Conservation (phyloP, 1,140 invertebrate genomes). For the Theocolax elegans region DNA sequence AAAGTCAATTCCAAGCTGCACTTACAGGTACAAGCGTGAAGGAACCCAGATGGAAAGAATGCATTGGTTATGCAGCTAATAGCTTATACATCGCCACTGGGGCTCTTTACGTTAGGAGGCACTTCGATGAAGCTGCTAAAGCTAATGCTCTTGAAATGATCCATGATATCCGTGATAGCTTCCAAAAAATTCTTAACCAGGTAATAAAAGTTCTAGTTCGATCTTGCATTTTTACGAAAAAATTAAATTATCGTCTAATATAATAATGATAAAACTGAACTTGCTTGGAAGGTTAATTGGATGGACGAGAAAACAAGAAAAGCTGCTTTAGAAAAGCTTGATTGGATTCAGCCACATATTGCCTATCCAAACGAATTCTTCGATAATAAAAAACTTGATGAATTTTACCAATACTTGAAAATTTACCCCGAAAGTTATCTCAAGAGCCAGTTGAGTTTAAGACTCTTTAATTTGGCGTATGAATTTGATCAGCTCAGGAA, state of each 20-base stretch:
- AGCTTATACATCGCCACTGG: slow-evolving; percentile 81
- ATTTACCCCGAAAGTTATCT: slow-evolving; percentile 77
- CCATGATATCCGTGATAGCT: slow-evolving; percentile 7
- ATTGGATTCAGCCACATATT: slow-evolving; percentile 80
- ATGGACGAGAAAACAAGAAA: slow-evolving; percentile 85
- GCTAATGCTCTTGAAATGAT: not conserved
- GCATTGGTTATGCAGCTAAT: slow-evolving; percentile 76
- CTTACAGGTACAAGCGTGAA: slow-evolving; percentile 63
- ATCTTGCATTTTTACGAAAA: not conserved
- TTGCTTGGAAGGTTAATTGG: slow-evolving; percentile 79
- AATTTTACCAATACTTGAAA: slow-evolving; percentile 80
- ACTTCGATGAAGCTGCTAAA: slow-evolving; percentile 79
- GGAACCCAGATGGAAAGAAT: slow-evolving; percentile 87
- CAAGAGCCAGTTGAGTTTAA: slow-evolving; percentile 79
- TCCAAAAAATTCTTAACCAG: not conserved
- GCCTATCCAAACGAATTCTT: slow-evolving; percentile 86
- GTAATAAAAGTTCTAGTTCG: not conserved
- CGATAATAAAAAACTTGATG: slow-evolving; percentile 77
- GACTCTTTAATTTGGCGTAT: slow-evolving; percentile 79
- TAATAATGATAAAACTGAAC: no score
- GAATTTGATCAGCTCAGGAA: slow-evolving; percentile 80
- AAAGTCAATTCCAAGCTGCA: not conserved
- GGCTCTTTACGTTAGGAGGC: slow-evolving; percentile 78
- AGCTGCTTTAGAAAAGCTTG: slow-evolving; percentile 78
- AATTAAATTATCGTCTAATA: no score